Conservation (phyloP, 2,797 vertebrate genomes). For the Gallinago stenura region DNA sequence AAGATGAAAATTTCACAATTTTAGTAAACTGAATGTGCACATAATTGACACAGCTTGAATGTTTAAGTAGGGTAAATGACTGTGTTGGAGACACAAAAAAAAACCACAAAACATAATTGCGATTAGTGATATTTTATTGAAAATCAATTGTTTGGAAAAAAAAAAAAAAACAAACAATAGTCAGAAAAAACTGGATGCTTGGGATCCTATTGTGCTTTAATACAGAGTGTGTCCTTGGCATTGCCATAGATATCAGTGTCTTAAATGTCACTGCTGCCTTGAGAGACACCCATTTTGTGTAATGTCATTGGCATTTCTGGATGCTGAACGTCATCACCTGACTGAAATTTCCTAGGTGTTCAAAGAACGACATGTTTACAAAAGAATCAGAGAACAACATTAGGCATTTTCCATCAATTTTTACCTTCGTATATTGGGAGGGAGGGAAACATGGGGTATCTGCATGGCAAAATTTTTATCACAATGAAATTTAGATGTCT, state of each 20-base stretch:
- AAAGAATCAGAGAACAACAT: not conserved
- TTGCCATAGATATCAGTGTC: not conserved
- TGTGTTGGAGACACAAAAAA: not conserved
- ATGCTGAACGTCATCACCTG: not conserved
- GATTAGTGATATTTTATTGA: not conserved
- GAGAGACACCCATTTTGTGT: not conserved
- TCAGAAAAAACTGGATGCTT: not conserved
- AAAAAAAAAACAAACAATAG: not conserved
- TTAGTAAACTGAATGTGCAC: not conserved
- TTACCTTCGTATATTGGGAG: accelerated
- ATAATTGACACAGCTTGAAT: not conserved
- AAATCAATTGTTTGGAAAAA: not conserved
- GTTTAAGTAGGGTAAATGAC: not conserved
- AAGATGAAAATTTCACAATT: not conserved
- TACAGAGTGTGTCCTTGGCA: not conserved
- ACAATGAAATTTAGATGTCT: not conserved
- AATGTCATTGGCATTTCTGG: not conserved
- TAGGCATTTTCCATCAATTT: not conserved
- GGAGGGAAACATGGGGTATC: not conserved
- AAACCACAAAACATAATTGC: not conserved
- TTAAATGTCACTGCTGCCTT: not conserved
- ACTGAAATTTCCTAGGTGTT: not conserved
- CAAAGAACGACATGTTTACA: not conserved
- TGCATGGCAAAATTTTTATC: not conserved
- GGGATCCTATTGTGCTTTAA: not conserved